Conservation (phyloP, 2,888 invertebrate genomes). For the Carterocephalus palaemon region DNA sequence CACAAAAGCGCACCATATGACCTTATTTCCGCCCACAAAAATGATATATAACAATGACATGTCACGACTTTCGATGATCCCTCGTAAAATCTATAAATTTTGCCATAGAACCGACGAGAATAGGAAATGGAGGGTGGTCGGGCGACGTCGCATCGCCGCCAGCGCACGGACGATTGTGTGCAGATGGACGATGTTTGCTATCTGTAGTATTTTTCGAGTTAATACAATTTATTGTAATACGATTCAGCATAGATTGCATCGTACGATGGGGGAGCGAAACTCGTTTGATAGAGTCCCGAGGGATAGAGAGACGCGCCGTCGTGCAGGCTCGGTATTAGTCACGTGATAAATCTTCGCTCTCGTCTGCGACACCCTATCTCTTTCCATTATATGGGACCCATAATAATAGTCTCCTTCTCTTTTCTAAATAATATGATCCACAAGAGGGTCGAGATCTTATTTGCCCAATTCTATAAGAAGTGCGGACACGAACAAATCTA, state of each 20-base stretch:
- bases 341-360: conserved; percentile 75
- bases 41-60: conserved; percentile 72
- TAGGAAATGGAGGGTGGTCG: conserved; percentile 62
- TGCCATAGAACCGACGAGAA: conserved; percentile 48
- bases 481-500: conserved; percentile 49
- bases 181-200: conserved; percentile 78
- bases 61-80: conserved; percentile 70
- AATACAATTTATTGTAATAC: conserved; percentile 80
- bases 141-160: conserved; percentile 45
- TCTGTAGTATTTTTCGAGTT: conserved; percentile 78
- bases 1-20: conserved; percentile 57
- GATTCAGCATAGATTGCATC: conserved; percentile 80
- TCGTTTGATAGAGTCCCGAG: conserved; percentile 76
- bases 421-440: conserved; percentile 60
- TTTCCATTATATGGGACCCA: conserved; percentile 50
- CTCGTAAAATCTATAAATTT: conserved; percentile 76
- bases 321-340: conserved; percentile 73
- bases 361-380: conserved; percentile 57
- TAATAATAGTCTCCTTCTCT: conserved; percentile 57
- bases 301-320: conserved; percentile 64
- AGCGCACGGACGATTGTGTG: conserved; percentile 65
- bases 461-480: conserved; percentile 57
- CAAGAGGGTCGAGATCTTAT: conserved; percentile 53
- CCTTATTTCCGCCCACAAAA: conserved; percentile 67
- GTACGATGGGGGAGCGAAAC: conserved; percentile 73